Conservation (phyloP, 2,113 vertebrate species). For the Atractosteus spatula region DNA sequence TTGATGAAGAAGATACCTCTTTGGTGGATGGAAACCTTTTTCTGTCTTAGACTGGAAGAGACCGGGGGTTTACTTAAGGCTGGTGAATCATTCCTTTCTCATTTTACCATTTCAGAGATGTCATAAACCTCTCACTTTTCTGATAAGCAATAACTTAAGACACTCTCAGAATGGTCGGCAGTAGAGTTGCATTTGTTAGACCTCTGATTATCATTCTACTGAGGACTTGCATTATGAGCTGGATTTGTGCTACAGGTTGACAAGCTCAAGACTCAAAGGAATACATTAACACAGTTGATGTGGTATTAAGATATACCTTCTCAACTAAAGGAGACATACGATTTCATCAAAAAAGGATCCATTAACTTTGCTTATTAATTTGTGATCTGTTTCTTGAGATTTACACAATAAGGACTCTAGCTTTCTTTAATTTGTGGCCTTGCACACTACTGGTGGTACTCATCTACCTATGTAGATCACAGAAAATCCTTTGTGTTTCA, state of each 20-base stretch:
- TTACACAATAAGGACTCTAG: neutral
- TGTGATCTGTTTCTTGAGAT: too few relatives aligned
- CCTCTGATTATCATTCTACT: neutral
- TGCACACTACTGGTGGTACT: neutral
- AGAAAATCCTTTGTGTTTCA: too few relatives aligned
- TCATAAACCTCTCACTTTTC: neutral
- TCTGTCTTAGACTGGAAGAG: conserved; percentile 8
- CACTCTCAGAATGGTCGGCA: neutral
- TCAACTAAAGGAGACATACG: too few relatives aligned
- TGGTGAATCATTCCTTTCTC: neutral
- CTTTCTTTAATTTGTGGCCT: neutral
- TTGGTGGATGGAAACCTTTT: conserved; percentile 23
- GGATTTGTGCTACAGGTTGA: conserved; percentile 18
- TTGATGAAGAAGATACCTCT: conserved; percentile 57
- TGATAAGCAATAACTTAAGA: neutral
- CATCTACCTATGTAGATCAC: neutral
- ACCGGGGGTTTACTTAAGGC: neutral
- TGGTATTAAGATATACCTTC: neutral
- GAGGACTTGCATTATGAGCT: neutral
- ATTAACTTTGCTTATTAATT: too few relatives aligned
- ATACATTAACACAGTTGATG: neutral
- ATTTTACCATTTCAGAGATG: neutral
- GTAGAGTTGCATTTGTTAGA: neutral
- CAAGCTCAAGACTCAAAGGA: conserved; percentile 41
- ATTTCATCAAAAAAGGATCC: too few relatives aligned